phyloP scores from a whole-genome alignment of 2,888 invertebrate genomes.

The Keiferia lycopersicella region DNA sequence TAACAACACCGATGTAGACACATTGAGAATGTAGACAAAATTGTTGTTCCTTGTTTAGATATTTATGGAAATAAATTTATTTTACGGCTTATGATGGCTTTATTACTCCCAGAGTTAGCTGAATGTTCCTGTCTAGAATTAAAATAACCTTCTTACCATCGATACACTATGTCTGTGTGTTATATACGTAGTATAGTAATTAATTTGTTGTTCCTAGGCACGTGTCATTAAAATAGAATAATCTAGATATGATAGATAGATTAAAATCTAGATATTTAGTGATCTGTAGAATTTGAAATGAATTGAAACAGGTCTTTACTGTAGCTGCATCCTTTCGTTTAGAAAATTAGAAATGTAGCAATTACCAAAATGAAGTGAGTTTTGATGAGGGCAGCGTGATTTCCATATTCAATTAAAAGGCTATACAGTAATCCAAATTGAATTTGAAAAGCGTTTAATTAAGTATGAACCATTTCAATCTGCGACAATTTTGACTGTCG shows the following conservation, averaged over 20 bases:
- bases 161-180: neutral
- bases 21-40: constrained; percentile 69
- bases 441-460: constrained; percentile 46
- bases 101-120: constrained; percentile 28
- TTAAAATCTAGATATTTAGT: too few relatives aligned
- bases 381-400: constrained; percentile 29
- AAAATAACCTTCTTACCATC: neutral
- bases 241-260: too few relatives aligned
- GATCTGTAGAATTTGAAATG: too few relatives aligned
- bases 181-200: neutral
- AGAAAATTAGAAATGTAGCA: constrained; percentile 15
- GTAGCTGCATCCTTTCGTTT: neutral
- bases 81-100: constrained; percentile 63
- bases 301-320: neutral
- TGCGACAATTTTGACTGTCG: neutral
- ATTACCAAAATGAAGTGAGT: constrained; percentile 26
- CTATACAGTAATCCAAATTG: constrained; percentile 51
- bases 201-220: neutral
- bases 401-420: constrained; percentile 50
- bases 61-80: constrained; percentile 75
- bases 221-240: too few relatives aligned
- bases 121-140: neutral
- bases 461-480: constrained; percentile 41
- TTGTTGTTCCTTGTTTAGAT: constrained; percentile 73
- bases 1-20: constrained; percentile 72